phyloP scores from a whole-genome alignment of 2,113 vertebrate genomes.

The Equus quagga region DNA sequence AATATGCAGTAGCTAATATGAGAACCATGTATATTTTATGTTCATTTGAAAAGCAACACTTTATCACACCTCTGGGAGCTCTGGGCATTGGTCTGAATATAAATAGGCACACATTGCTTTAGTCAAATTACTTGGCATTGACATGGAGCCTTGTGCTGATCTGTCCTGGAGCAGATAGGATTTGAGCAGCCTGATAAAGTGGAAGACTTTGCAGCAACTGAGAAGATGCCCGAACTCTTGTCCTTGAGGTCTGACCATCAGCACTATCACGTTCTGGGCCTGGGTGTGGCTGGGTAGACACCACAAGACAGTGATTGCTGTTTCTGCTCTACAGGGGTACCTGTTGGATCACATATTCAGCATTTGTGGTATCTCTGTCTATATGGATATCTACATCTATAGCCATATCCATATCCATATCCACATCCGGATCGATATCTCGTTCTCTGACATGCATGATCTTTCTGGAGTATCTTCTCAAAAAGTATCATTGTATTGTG shows the following conservation, averaged over 20 bases:
- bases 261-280: background rate
- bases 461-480: background rate
- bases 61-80: constrained; percentile 69
- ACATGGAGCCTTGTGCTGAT: background rate
- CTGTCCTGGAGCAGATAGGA: background rate
- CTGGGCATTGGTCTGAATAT: constrained; percentile 64
- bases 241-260: background rate
- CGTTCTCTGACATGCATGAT: background rate
- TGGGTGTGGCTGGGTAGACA: background rate
- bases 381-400: accelerated
- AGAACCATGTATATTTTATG: constrained; percentile 78
- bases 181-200: background rate
- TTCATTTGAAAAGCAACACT: constrained; percentile 74
- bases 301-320: accelerated
- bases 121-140: constrained; percentile 57
- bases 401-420: too few species aligned
- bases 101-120: constrained; percentile 63
- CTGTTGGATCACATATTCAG: background rate
- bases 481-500: background rate
- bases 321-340: accelerated
- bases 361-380: background rate
- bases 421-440: background rate
- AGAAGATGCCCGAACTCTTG: background rate
- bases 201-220: background rate
- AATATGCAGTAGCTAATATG: constrained; percentile 62